Evolutionary conservation across 2,797 vertebrate species (phyloP).

Genomic region (Lepus townsendii): DNA sequence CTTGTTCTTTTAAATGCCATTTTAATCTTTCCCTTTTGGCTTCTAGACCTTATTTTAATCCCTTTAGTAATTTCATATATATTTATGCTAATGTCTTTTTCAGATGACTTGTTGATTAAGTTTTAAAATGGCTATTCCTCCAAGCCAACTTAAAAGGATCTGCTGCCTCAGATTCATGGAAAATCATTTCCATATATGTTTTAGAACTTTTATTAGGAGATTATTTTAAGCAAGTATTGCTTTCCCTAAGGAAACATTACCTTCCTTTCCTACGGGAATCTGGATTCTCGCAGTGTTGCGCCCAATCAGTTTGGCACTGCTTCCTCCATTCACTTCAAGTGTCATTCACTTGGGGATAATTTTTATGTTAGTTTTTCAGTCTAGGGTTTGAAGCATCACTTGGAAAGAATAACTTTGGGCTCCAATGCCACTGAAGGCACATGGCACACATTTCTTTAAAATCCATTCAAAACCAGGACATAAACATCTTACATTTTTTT

Average conservation of each 20-base stretch:
- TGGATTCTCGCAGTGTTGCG: background rate
- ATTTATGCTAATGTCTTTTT: background rate
- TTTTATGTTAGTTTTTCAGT: background rate
- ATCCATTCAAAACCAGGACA: background rate
- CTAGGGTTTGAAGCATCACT: background rate
- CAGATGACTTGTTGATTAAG: background rate
- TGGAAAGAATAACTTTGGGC: background rate
- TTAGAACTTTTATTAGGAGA: background rate
- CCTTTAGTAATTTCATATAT: background rate
- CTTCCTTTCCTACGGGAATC: background rate
- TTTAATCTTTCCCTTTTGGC: background rate
- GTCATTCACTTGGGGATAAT: background rate
- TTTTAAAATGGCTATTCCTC: slow-evolving; percentile 10
- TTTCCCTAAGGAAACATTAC: background rate
- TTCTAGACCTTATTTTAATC: background rate
- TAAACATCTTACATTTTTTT: background rate
- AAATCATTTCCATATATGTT: background rate
- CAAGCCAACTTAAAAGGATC: background rate
- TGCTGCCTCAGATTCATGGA: background rate
- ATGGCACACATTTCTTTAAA: background rate
- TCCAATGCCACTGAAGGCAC: background rate
- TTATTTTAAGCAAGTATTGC: background rate
- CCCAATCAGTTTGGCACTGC: background rate
- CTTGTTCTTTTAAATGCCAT: background rate
- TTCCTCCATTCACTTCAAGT: background rate